Base-by-base conservation (phyloP, 1,140 invertebrate genomes). In the Batillaria attramentaria region DNA sequence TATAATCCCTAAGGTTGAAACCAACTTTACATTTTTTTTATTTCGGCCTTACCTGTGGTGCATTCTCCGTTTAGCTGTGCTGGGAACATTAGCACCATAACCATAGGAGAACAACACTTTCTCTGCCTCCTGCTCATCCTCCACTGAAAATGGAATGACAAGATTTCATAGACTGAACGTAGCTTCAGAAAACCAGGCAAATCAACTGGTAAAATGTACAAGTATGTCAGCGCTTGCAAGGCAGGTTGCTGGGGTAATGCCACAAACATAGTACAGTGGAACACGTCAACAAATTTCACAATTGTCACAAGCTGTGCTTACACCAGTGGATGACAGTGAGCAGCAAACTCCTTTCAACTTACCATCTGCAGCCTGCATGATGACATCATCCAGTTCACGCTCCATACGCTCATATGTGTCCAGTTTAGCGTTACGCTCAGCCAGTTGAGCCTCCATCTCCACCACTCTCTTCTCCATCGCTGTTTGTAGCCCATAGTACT, bases 291-390 rank as follows among this genome's bases (percentile, higher is more conserved):
- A n/a, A n/a, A n/a, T n/a, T n/a, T n/a, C n/a, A n/a, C n/a, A n/a
- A n/a, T n/a, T n/a, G n/a, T n/a, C n/a, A n/a, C n/a, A n/a, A n/a
- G n/a, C n/a, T n/a, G n/a, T n/a, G n/a, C n/a, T n/a, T n/a, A n/a
- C n/a, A n/a, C n/a, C n/a, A n/a, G n/a, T n/a, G n/a, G n/a, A n/a
- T n/a, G n/a, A n/a, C n/a, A n/a, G n/a, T n/a, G n/a, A n/a, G n/a
- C n/a, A n/a, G n/a, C n/a, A n/a, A n/a, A n/a, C n/a, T n/a, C n/a
- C 18, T 16, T 35, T n/a, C 31, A 24, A 79, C 75, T 74, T 54
- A 90, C 89, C 87, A 84, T 91, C 90, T 42, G 91, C 91, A 35
- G 90, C 90, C 79, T 91, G 90, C 85, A 91, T 87, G 31, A 91
- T 86, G 37, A 91, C 90, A 77, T 89, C 84, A 81, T 91, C 91